Conservation (phyloP, 2,797 vertebrate genomes). For the Heliangelus exortis region DNA sequence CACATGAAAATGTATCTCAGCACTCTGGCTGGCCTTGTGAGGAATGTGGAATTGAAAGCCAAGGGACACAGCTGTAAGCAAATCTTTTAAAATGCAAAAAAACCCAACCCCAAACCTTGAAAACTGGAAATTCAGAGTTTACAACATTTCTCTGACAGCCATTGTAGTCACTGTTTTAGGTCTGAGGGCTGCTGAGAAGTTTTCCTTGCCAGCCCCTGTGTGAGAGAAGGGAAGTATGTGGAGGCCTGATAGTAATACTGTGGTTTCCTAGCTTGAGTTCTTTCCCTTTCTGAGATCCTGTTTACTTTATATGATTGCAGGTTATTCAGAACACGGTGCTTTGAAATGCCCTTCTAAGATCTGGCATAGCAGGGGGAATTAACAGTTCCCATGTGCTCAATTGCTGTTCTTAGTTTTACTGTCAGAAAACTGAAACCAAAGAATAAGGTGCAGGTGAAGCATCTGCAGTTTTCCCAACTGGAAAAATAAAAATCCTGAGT, state of each 20-base stretch:
- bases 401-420: not conserved
- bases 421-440: conserved; percentile 11
- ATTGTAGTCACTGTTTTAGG: not conserved
- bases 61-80: not conserved
- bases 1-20: not conserved
- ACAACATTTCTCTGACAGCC: not conserved
- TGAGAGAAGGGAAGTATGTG: not conserved
- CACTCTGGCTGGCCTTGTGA: not conserved
- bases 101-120: not conserved
- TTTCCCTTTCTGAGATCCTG: not conserved
- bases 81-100: not conserved
- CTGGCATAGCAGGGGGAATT: not conserved
- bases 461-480: not conserved
- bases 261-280: not conserved
- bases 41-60: not conserved
- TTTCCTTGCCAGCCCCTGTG: not conserved
- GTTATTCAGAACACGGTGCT: not conserved
- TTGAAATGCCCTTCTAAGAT: not conserved
- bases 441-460: no score
- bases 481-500: not conserved
- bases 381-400: not conserved
- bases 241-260: not conserved
- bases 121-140: not conserved
- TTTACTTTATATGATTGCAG: not conserved
- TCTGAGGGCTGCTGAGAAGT: not conserved